These are phyloP conservation scores for Drosophila subsilvestris DNA, from an alignment of 2,888 invertebrate genomes.

Conservation along the genomic window DNA sequence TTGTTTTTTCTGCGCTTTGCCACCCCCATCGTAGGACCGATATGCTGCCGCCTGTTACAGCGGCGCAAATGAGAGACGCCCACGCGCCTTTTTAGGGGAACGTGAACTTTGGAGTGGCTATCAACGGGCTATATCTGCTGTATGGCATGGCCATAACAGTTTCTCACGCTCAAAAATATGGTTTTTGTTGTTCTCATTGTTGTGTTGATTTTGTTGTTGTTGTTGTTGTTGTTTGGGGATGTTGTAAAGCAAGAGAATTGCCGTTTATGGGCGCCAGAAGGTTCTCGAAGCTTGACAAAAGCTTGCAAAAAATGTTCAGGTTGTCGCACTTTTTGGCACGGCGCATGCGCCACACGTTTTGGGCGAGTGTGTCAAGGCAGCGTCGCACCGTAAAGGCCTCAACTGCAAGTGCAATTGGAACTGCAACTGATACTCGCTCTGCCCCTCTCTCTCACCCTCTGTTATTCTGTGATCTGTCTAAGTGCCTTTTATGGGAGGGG, in stretches of 20 bases:
- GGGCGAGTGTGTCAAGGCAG: conserved; percentile 76
- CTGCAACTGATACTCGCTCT: conserved; percentile 38
- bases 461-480: conserved; percentile 26
- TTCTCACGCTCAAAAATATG: conserved; percentile 77
- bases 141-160: conserved; percentile 62
- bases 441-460: not conserved
- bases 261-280: conserved; percentile 76
- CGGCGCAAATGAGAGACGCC: conserved; percentile 33
- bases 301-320: conserved; percentile 33
- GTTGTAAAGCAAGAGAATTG: conserved; percentile 68
- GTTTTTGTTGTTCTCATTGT: conserved; percentile 37
- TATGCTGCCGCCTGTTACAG: conserved; percentile 55
- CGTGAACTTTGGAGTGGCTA: conserved; percentile 65
- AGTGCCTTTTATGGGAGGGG: conserved; percentile 71
- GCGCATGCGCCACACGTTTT: conserved; percentile 78
- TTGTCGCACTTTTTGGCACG: conserved; percentile 38
- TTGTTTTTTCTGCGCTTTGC: conserved; percentile 14
- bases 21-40: conserved; percentile 42
- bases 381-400: conserved; percentile 39
- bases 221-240: not conserved
- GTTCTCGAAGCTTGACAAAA: conserved; percentile 51
- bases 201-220: conserved; percentile 7
- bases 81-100: conserved; percentile 53
- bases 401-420: conserved; percentile 40
- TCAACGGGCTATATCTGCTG: conserved; percentile 39